Evolutionary conservation across 2,797 vertebrate genomes (phyloP), one percentile per base, ranked within the genome.

Genomic region (Phataginus tricuspis): DNA sequence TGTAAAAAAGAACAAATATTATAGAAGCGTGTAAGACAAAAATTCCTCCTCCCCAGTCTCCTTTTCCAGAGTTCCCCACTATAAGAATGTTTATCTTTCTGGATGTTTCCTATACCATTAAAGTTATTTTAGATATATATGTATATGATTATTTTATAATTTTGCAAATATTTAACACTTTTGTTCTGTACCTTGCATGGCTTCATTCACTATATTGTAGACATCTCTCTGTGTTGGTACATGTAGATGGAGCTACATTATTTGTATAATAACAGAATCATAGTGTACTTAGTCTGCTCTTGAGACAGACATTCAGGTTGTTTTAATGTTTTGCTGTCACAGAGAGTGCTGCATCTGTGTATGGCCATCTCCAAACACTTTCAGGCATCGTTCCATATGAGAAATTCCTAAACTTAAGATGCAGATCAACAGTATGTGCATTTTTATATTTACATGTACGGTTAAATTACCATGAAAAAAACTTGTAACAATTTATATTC

Each of bases 371-470:
- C 74, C 53, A n/a, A 92, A 82, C 29, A 57, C 18, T 80, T 59
- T 59, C 6, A 45, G 19, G 10, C 49, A 86, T 86, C 10, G 39
- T 84, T 90, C 29, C 37, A 4, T 13, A 34, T 53, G 57, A 89
- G 18, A 86, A 66, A 88, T 90, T 93, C 18, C 37, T 69, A 78
- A 90, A 84, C 74, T 39, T 80, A 74, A 2, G 42, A 69, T 61
- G 18, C 7, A 72, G 15, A 74, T 25, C 29, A 83, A 78, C 49
- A 2, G 0, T 34, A 39, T 39, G 0, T 49, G 2, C 23, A 19
- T 84, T 92, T 90, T 85, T 83, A 75, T 94, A 90, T 96, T 95
- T 74, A 86, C 5, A 64, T 9, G 1, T 55, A 69, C 34, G 77
- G 6, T 72, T 25, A 85, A 96, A 71, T 74, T 78, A 3, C 45